Evolutionary conservation across 2,888 invertebrate species (phyloP).

Genomic region (Copidosoma aretas): DNA sequence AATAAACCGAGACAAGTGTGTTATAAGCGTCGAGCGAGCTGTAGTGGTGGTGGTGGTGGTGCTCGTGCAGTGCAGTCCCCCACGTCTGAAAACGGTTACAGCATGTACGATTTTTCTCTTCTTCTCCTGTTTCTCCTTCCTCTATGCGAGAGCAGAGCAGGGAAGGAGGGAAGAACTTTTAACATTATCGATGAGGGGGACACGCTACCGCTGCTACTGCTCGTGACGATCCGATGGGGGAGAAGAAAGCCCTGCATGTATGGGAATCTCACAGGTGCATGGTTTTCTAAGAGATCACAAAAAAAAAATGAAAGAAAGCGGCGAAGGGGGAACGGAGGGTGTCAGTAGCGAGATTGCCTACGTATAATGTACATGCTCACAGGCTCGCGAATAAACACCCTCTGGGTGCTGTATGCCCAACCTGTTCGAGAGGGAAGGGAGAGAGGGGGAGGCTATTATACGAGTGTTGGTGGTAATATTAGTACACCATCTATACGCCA

Average conservation of each 20-base stretch:
- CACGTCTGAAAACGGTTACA: slow-evolving; percentile 58
- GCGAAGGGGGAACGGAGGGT: slow-evolving; percentile 13
- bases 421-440: slow-evolving; percentile 14
- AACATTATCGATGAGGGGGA: slow-evolving; percentile 12
- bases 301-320: slow-evolving; percentile 9
- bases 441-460: slow-evolving; percentile 38
- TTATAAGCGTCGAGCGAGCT: slow-evolving; percentile 39
- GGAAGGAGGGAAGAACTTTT: slow-evolving; percentile 45
- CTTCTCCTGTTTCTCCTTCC: slow-evolving; percentile 29
- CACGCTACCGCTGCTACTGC: background rate
- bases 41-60: background rate
- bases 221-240: background rate
- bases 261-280: slow-evolving; percentile 63
- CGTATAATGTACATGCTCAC: slow-evolving; percentile 39
- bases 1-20: slow-evolving; percentile 58
- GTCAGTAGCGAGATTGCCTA: slow-evolving; percentile 41
- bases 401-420: too few relatives aligned
- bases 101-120: slow-evolving; percentile 51
- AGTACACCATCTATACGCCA: slow-evolving; percentile 55
- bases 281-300: slow-evolving; percentile 52
- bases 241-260: slow-evolving; percentile 10
- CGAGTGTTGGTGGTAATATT: slow-evolving; percentile 54
- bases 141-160: slow-evolving; percentile 33
- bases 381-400: background rate
- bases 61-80: slow-evolving; percentile 39